Evolutionary conservation across 2,113 vertebrate species (phyloP).

Genomic region (pig (Sus scrofa)): T2T-Sscrofa CM000823.6:37267501-37268000

Average conservation of each 20-base stretch:
- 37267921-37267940: background rate
- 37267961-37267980: background rate
- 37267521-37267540: no score
- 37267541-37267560: no score
- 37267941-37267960: background rate
- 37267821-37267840: background rate
- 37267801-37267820: background rate
- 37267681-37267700: background rate
- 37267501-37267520: no score
- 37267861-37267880: background rate
- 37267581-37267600: no score
- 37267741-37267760: background rate
- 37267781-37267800: background rate
- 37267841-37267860: background rate
- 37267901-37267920: background rate
- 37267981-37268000: background rate
- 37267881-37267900: background rate
- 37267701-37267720: background rate
- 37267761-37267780: background rate
- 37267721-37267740: no score
- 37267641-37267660: no score
- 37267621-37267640: no score
- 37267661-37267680: background rate
- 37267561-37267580: no score
- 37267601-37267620: no score